Evolutionary conservation across 2,113 vertebrate genomes (phyloP).

Genomic region (Mirza zaza): DNA sequence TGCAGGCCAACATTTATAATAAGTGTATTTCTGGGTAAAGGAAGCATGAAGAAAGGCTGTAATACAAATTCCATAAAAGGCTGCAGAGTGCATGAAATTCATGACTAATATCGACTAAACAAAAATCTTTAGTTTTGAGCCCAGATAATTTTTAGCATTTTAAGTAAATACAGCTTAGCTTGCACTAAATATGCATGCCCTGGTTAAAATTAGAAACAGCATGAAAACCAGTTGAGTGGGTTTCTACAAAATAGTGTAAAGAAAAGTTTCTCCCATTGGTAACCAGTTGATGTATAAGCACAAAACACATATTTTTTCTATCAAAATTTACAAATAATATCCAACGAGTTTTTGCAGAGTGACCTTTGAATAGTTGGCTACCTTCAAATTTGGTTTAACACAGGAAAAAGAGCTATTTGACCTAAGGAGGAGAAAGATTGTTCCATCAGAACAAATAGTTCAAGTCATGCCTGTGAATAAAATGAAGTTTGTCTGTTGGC

Average conservation of each 20-base stretch:
- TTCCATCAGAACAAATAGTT: not conserved
- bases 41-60: not conserved
- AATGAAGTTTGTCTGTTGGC: not conserved
- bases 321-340: not conserved
- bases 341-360: not conserved
- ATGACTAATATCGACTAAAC: not conserved
- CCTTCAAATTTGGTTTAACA: not conserved
- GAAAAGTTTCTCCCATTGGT: not conserved
- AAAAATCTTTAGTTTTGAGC: conserved; percentile 10
- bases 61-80: conserved; percentile 55
- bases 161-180: conserved; percentile 22
- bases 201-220: conserved; percentile 21
- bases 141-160: conserved; percentile 58
- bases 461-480: not conserved
- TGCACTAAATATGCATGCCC: conserved; percentile 16
- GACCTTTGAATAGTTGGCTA: not conserved
- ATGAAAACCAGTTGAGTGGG: not conserved
- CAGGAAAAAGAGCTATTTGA: not conserved
- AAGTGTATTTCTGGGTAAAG: conserved; percentile 28
- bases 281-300: not conserved
- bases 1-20: not conserved
- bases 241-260: not conserved
- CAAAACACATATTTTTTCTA: not conserved
- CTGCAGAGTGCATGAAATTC: conserved; percentile 14
- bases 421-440: not conserved